Percentiles rank a stretch among this genome's conserved stretches.
These are phyloP conservation scores for Pseudopodoces humilis DNA, from an alignment of 2,113 vertebrate species.

Conservation along the genomic window DNA sequence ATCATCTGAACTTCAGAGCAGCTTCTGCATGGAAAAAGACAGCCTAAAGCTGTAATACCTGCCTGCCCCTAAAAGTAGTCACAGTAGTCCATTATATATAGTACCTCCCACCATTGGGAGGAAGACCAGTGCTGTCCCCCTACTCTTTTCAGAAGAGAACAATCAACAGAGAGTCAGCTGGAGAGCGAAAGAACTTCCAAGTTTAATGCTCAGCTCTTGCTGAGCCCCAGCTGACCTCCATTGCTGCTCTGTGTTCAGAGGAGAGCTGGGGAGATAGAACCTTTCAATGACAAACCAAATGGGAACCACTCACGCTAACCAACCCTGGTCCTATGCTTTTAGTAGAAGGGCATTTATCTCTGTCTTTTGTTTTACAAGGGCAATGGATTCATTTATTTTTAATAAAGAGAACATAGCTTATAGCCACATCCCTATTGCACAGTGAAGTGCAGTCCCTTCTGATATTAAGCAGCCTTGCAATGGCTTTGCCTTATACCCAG, in stretches of 20 bases:
- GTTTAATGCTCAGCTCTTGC: background rate
- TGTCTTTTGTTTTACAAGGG: background rate
- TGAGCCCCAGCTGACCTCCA: accelerated
- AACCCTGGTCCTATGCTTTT: background rate
- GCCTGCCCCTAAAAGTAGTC: background rate
- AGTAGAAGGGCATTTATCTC: background rate
- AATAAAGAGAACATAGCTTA: background rate
- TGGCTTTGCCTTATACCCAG: background rate
- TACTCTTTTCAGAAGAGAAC: background rate
- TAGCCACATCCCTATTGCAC: background rate
- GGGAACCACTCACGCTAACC: background rate
- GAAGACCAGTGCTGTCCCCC: background rate
- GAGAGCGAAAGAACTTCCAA: background rate
- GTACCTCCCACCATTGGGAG: background rate
- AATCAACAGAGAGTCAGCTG: background rate
- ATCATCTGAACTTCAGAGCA: background rate
- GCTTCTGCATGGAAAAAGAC: background rate
- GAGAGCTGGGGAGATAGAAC: background rate
- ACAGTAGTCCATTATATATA: background rate
- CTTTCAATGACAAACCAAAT: background rate
- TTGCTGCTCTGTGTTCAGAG: background rate
- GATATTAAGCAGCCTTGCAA: background rate
- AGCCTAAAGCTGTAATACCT: background rate
- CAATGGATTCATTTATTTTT: background rate
- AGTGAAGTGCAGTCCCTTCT: background rate